phyloP scores from a whole-genome alignment of 2,113 vertebrate species.

The Bambusicola thoracicus region DNA sequence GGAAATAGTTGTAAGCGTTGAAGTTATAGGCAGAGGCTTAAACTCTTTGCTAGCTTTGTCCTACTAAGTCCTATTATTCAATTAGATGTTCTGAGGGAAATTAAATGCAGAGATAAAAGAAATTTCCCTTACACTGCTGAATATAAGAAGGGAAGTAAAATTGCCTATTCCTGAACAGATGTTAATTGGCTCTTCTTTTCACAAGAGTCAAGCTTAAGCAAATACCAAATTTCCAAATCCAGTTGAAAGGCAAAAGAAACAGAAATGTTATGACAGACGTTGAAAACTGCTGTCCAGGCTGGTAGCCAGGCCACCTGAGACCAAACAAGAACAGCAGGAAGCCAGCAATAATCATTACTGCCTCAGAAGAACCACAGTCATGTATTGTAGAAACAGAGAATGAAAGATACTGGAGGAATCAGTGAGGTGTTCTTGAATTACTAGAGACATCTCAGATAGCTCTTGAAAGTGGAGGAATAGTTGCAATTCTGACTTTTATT shows the following conservation, averaged over 20 bases:
- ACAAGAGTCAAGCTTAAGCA: slow-evolving; percentile 17
- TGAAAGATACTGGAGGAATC: not conserved
- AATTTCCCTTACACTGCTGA: not conserved
- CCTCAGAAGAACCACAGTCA: slow-evolving; percentile 1
- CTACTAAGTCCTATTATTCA: not conserved
- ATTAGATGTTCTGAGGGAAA: not conserved
- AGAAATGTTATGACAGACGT: slow-evolving; percentile 58
- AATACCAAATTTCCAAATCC: slow-evolving; percentile 46
- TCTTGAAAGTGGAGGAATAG: not conserved
- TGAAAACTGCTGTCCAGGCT: slow-evolving; percentile 61
- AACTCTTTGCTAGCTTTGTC: not conserved
- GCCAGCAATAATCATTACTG: slow-evolving; percentile 53
- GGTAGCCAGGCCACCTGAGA: slow-evolving; percentile 67
- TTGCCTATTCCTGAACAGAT: not conserved
- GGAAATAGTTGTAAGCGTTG: not conserved
- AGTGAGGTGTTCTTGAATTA: not conserved
- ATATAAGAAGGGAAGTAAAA: not conserved
- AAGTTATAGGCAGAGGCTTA: not conserved
- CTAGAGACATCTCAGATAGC: not conserved
- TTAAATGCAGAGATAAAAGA: not conserved
- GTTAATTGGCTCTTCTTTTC: slow-evolving; percentile 43
- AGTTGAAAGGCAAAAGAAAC: slow-evolving; percentile 60
- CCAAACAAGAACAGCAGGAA: slow-evolving; percentile 66
- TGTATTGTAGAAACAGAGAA: slow-evolving; percentile 5
- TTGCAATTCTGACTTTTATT: not conserved